phyloP scores from a whole-genome alignment of 1,140 invertebrate genomes.

The Drosophila varians region DNA sequence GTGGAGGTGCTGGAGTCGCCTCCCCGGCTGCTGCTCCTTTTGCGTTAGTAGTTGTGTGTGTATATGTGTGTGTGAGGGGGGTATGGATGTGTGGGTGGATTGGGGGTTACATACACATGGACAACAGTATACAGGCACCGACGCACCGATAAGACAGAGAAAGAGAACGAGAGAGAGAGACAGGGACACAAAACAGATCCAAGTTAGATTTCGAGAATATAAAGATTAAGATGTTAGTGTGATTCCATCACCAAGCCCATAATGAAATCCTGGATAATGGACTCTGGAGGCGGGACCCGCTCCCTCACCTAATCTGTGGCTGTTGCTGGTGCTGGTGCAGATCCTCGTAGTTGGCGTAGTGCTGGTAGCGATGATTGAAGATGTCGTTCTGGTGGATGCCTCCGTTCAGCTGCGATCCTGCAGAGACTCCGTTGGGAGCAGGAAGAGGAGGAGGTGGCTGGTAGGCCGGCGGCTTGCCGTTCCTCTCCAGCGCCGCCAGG shows the following conservation, averaged over 20 bases:
- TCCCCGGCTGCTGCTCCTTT: neutral
- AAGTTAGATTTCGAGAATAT: neutral
- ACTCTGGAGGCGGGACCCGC: neutral
- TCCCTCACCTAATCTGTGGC: slow-evolving; percentile 84
- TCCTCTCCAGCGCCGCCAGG: slow-evolving; percentile 70
- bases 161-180: slow-evolving; percentile 41
- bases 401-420: slow-evolving; percentile 38
- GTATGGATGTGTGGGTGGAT: slow-evolving; percentile 2
- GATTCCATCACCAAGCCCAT: slow-evolving; percentile 7
- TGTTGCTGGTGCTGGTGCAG: slow-evolving; percentile 87
- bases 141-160: slow-evolving; percentile 56
- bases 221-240: slow-evolving; percentile 8
- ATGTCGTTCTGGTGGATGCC: slow-evolving; percentile 83
- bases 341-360: slow-evolving; percentile 94
- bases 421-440: slow-evolving; percentile 59
- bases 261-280: neutral
- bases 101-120: slow-evolving; percentile 25
- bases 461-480: slow-evolving; percentile 77
- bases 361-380: slow-evolving; percentile 86
- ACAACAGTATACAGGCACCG: slow-evolving; percentile 16
- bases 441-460: slow-evolving; percentile 78
- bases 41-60: slow-evolving; percentile 26
- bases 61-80: slow-evolving; percentile 13
- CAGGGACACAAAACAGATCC: slow-evolving; percentile 14
- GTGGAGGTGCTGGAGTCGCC: slow-evolving; percentile 1